Evolutionary conservation across 2,113 vertebrate genomes (phyloP).

Genomic region (Sylvilagus bachmani): DNA sequence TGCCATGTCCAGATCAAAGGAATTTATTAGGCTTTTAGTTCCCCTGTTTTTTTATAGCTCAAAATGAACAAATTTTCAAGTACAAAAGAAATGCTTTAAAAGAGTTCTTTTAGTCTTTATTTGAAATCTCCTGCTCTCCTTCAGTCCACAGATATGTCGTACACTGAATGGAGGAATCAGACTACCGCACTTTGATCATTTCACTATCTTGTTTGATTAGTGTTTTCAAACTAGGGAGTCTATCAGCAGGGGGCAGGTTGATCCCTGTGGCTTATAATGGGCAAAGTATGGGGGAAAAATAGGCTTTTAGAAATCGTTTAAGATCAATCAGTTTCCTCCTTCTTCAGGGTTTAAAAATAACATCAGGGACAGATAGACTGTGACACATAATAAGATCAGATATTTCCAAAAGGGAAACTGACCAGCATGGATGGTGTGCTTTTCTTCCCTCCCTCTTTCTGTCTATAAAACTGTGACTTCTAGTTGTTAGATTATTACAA

Average conservation of each 20-base stretch:
- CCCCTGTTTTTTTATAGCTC: conserved; percentile 79
- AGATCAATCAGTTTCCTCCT: conserved; percentile 85
- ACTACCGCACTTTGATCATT: conserved; percentile 86
- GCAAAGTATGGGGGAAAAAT: conserved; percentile 85
- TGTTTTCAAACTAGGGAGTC: conserved; percentile 87
- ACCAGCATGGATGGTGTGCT: conserved; percentile 68
- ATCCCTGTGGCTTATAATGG: conserved; percentile 87
- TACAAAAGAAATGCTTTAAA: conserved; percentile 83
- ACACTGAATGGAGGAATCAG: conserved; percentile 84
- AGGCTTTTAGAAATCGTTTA: conserved; percentile 86
- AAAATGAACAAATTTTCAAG: conserved; percentile 85
- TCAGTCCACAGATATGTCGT: conserved; percentile 82
- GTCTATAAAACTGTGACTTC: conserved; percentile 62
- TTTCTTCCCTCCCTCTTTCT: background rate
- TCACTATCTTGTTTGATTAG: conserved; percentile 88
- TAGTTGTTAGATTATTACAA: conserved; percentile 55
- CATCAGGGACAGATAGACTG: conserved; percentile 80
- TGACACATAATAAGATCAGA: conserved; percentile 80
- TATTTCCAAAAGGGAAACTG: conserved; percentile 77
- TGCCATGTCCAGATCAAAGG: conserved; percentile 79
- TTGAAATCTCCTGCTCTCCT: conserved; percentile 84
- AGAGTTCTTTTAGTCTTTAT: conserved; percentile 83
- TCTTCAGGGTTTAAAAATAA: conserved; percentile 86
- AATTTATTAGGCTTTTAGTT: conserved; percentile 82
- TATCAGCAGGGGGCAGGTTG: conserved; percentile 87